Base-by-base conservation (phyloP, 2,888 invertebrate genomes). In the Morpho achilles region DNA sequence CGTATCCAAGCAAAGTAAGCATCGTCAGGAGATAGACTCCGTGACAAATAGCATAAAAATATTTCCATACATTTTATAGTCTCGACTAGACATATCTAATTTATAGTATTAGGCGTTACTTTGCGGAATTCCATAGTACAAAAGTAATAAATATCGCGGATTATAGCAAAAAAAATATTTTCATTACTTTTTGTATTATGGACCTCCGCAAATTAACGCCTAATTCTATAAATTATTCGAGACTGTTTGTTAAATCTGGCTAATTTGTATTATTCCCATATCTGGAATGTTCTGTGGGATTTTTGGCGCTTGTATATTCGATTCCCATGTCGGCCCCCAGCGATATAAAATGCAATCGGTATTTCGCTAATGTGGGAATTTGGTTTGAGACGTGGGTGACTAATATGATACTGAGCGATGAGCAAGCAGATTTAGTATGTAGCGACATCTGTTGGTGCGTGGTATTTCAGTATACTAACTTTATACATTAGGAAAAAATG, bases 261-360 rank as follows among this genome's bases (percentile, higher is more conserved):
- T 86, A 84, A 87, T 85, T 82, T 77, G 84, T 72, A 70, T 67
- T 73, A 81, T 85, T 87, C 87, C 82, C 87, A 84, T 78, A 82
- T 70, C 67, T 73, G 75, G 74, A 62, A 64, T 58, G 50, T 59
- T 59, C 50, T 67, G 77, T 80, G 69, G 74, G 79, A 81, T 81
- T 79, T 74, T 77, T 73, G 73, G 75, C 79, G 78, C 77, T 75
- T 63, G 61, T 61, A 46, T 41, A 70, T 63, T 56, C 58, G 62
- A 63, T 79, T 80, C 79, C 72, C 76, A 79, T 73, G 71, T 72
- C 72, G 72, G 77, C 77, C 78, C 76, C 78, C 82, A 68, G 67
- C 79, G 73, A 66, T 60, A 51, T 50, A 66, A 76, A 72, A 79
- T 76, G 67, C 63, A 71, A 56, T 49, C 49, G 70, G 71, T 58